A percentile compares a stretch with the other conserved stretches of the same genome.
Evolutionary conservation across 2,888 invertebrate species (phyloP).

Genomic region (Phortica okadai): DNA sequence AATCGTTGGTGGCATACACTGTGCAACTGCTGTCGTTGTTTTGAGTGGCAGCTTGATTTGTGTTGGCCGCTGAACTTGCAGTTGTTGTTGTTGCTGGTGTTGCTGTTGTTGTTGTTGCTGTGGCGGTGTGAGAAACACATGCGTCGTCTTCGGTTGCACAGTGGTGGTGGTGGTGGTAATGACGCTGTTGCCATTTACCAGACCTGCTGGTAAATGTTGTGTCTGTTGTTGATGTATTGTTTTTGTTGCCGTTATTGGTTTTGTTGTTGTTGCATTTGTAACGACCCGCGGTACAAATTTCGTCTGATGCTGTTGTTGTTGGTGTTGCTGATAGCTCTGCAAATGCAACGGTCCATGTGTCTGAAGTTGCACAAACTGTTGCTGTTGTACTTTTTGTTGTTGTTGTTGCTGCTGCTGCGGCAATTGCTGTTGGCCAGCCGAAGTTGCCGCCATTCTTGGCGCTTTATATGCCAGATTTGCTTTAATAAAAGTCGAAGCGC

Average conservation of each 20-base stretch:
- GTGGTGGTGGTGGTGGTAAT: slow-evolving; percentile 42
- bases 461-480: slow-evolving; percentile 2
- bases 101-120: slow-evolving; percentile 53
- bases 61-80: slow-evolving; percentile 53
- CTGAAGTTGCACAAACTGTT: slow-evolving; percentile 46
- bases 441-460: slow-evolving; percentile 75
- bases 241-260: slow-evolving; percentile 49
- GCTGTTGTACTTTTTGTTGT: slow-evolving; percentile 50
- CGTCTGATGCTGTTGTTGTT: slow-evolving; percentile 54
- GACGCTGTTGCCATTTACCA: slow-evolving; percentile 64
- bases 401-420: slow-evolving; percentile 60
- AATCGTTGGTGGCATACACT: slow-evolving; percentile 61
- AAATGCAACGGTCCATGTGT: slow-evolving; percentile 33
- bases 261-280: slow-evolving; percentile 59
- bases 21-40: slow-evolving; percentile 46
- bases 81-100: slow-evolving; percentile 53
- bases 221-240: slow-evolving; percentile 47
- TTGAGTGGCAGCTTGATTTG: slow-evolving; percentile 61
- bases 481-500: slow-evolving; percentile 44
- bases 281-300: slow-evolving; percentile 68
- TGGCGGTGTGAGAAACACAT: slow-evolving; percentile 57
- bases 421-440: slow-evolving; percentile 74
- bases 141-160: slow-evolving; percentile 53
- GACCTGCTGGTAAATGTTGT: slow-evolving; percentile 65
- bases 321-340: slow-evolving; percentile 35